Conservation (phyloP, 2,888 invertebrate species). For the Epistrophe eligans region DNA sequence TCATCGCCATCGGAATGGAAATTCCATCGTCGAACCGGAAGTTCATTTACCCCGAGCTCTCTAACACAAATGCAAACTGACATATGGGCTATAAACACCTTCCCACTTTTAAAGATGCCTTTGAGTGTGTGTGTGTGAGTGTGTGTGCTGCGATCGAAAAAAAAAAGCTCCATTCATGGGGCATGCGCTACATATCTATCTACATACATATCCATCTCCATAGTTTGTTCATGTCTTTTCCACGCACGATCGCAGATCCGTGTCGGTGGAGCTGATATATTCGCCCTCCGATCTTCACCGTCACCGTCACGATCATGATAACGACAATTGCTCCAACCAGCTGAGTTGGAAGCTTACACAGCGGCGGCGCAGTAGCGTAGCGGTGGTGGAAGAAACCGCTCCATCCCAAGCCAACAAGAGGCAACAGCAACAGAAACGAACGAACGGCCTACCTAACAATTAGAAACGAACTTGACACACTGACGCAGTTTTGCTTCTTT, state of each 20-base stretch:
- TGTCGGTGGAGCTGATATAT: conserved; percentile 52
- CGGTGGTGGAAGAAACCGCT: neutral
- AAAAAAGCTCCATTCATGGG: conserved; percentile 70
- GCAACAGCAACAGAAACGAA: no score
- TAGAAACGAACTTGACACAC: conserved; percentile 82
- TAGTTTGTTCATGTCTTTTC: conserved; percentile 14
- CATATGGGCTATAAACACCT: conserved; percentile 26
- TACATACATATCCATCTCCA: conserved; percentile 1
- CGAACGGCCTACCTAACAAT: conserved; percentile 68
- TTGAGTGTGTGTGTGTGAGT: conserved; percentile 47
- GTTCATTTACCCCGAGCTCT: conserved; percentile 72
- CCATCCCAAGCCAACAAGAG: neutral
- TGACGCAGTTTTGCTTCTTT: conserved; percentile 79
- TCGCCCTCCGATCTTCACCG: conserved; percentile 31
- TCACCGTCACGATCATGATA: conserved; percentile 11
- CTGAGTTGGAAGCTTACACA: conserved; percentile 18
- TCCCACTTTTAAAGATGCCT: conserved; percentile 21
- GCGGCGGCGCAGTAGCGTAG: conserved; percentile 9
- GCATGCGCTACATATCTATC: conserved; percentile 52
- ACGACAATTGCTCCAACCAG: conserved; percentile 17
- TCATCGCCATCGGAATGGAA: conserved; percentile 72
- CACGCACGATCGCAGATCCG: conserved; percentile 68
- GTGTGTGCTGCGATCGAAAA: conserved; percentile 32
- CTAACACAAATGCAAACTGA: conserved; percentile 51
- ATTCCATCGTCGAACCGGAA: conserved; percentile 74